Percentiles rank a stretch among this genome's conserved stretches.
These are phyloP conservation scores for Argopecten irradians DNA, from an alignment of 1,140 invertebrate species.

Conservation along the genomic window DNA sequence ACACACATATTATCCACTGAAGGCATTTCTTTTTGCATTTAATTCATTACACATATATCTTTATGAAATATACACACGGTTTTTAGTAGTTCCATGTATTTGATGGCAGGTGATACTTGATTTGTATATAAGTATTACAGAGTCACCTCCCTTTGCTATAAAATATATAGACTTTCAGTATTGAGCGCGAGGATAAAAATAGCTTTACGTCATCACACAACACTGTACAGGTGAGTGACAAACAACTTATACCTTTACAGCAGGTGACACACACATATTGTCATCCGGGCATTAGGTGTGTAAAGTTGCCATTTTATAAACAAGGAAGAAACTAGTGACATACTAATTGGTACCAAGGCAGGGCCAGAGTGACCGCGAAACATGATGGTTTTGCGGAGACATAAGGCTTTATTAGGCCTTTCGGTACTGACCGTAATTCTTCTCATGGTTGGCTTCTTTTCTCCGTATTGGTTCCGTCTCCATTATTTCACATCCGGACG, in stretches of 20 bases:
- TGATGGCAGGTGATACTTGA: too few species aligned
- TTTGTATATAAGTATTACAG: background rate
- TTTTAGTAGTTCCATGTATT: too few species aligned
- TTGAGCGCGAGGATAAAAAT: background rate
- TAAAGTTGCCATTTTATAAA: slow-evolving; percentile 1
- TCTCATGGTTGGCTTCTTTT: background rate
- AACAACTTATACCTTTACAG: background rate
- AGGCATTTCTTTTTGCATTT: too few species aligned
- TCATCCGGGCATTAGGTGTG: background rate
- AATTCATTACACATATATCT: too few species aligned
- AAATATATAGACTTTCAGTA: background rate
- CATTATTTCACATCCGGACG: background rate
- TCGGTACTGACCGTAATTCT: background rate
- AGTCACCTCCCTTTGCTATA: background rate
- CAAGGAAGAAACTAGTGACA: background rate
- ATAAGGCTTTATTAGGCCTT: background rate
- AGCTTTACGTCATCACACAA: background rate
- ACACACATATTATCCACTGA: too few species aligned
- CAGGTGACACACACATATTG: background rate
- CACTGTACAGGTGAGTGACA: background rate
- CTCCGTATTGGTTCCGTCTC: background rate
- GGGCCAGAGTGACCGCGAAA: background rate
- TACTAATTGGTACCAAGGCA: background rate
- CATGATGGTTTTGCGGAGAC: background rate
- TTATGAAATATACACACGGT: too few species aligned